Conservation (phyloP, 1,140 invertebrate species). For the Macrostomum lignano region DNA sequence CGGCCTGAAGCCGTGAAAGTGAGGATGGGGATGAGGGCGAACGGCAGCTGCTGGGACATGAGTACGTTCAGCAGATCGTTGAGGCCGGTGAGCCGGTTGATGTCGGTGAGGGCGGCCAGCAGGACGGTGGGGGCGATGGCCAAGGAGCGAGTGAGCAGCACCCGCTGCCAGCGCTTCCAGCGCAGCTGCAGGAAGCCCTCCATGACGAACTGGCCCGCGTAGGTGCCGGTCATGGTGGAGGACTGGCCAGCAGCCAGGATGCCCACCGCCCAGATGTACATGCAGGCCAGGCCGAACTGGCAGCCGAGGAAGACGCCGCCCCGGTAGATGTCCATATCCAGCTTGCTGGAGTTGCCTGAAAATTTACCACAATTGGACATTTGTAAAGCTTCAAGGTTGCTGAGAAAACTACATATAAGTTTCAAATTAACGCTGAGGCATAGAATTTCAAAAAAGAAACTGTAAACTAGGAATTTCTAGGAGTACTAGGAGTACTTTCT, state of each 20-base stretch:
- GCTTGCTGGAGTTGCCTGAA: too few relatives aligned
- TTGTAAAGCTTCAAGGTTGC: too few relatives aligned
- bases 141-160: conserved; percentile 51
- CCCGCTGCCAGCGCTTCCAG: conserved; percentile 61
- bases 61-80: conserved; percentile 67
- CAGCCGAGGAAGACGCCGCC: conserved; percentile 58
- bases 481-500: too few relatives aligned
- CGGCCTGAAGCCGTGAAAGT: conserved; percentile 49
- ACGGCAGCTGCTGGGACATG: conserved; percentile 45
- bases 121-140: conserved; percentile 64
- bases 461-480: too few relatives aligned
- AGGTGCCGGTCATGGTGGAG: conserved; percentile 41
- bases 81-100: conserved; percentile 46
- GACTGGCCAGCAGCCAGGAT: conserved; percentile 63
- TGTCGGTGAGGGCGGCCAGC: conserved; percentile 39
- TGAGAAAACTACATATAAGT: too few relatives aligned
- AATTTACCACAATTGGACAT: too few relatives aligned
- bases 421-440: too few relatives aligned
- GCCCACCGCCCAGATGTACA: conserved; percentile 65
- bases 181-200: conserved; percentile 55
- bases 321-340: too few relatives aligned
- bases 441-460: too few relatives aligned
- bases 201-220: conserved; percentile 36
- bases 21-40: conserved; percentile 48
- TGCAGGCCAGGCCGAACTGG: conserved; percentile 43